These are phyloP conservation scores for Drosophila paranaensis DNA, from an alignment of 2,888 invertebrate genomes.

Conservation along the genomic window DNA sequence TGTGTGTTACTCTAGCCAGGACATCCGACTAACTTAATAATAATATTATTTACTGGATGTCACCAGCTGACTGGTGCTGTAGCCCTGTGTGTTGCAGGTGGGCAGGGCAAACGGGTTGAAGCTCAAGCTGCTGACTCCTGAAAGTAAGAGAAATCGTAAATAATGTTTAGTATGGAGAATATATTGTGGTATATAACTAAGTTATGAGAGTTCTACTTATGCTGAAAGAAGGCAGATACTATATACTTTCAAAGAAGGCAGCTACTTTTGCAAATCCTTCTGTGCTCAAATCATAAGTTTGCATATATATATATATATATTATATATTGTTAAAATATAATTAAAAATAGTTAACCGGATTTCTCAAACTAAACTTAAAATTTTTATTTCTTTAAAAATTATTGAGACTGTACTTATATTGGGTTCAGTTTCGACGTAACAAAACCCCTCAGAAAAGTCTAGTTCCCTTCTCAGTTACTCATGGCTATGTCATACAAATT, in stretches of 20 bases:
- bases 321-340: not conserved
- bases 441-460: no score
- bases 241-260: no score
- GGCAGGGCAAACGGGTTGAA: constrained; percentile 97
- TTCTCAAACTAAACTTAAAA: not conserved
- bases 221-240: no score
- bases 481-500: no score
- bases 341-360: not conserved
- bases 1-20: constrained; percentile 4
- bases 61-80: constrained; percentile 91
- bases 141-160: constrained; percentile 41
- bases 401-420: not conserved
- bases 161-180: not conserved
- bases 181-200: not conserved
- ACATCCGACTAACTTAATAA: constrained; percentile 66
- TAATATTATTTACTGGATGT: constrained; percentile 90
- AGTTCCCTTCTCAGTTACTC: no score
- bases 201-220: not conserved
- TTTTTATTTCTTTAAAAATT: no score
- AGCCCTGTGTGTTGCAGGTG: constrained; percentile 93
- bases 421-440: no score
- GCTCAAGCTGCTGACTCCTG: constrained; percentile 92
- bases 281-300: not conserved
- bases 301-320: no score
- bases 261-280: not conserved